Evolutionary conservation across 2,113 vertebrate genomes (phyloP).

Genomic region (Mus pahari): DNA sequence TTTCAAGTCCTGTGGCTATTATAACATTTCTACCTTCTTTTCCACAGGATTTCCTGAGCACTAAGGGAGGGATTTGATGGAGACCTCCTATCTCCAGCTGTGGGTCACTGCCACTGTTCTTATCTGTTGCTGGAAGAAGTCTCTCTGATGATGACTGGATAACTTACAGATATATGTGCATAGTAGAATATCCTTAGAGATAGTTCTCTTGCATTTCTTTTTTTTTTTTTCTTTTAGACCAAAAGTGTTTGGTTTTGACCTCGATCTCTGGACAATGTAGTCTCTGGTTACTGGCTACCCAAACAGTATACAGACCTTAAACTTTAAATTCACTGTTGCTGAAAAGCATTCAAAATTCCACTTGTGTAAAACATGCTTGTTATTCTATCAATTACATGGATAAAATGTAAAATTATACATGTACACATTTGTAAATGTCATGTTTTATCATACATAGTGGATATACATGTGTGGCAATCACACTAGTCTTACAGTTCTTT

Average conservation of each 20-base stretch:
- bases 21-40: background rate
- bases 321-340: conserved; percentile 5
- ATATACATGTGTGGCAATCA: background rate
- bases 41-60: background rate
- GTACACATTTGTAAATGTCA: background rate
- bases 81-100: background rate
- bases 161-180: background rate
- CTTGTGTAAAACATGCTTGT: background rate
- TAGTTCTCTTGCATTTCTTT: background rate
- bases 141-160: background rate
- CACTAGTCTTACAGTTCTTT: background rate
- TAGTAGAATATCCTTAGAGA: background rate
- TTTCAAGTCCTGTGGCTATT: background rate
- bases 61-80: background rate
- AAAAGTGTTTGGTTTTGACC: background rate
- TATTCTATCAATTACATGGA: background rate
- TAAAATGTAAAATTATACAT: background rate
- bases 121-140: background rate
- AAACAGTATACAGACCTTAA: background rate
- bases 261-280: background rate
- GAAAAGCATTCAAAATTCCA: conserved; percentile 40
- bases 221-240: background rate
- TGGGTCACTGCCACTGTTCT: background rate
- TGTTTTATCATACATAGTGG: background rate
- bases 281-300: background rate